Percentiles rank a stretch among this genome's conserved stretches.
phyloP scores from a whole-genome alignment of 2,888 invertebrate genomes.

The Yponomeuta malinellus region DNA sequence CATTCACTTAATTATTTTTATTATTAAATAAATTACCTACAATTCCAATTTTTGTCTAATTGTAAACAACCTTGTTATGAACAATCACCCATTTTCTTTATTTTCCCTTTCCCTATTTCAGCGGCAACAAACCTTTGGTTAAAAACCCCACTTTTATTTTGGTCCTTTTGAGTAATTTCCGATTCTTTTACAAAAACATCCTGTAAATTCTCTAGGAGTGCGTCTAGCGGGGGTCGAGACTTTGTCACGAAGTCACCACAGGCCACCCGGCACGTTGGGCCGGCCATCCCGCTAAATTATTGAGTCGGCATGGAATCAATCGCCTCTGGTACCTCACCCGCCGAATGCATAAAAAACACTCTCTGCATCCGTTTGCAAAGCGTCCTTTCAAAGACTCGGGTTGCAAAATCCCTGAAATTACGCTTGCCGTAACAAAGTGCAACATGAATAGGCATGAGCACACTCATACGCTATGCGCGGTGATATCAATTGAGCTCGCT shows the following conservation, averaged over 20 bases:
- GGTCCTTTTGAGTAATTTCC: too few relatives aligned
- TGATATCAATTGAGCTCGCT: neutral
- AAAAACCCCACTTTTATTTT: too few relatives aligned
- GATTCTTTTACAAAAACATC: too few relatives aligned
- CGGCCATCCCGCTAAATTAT: conserved; percentile 50
- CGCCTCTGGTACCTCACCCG: conserved; percentile 21
- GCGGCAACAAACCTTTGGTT: too few relatives aligned
- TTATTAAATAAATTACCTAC: too few relatives aligned
- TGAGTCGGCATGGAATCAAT: conserved; percentile 48
- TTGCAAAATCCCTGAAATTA: neutral
- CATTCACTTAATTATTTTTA: too few relatives aligned
- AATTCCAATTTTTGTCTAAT: too few relatives aligned
- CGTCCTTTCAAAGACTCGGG: neutral
- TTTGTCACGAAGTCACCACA: neutral
- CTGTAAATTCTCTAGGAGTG: too few relatives aligned
- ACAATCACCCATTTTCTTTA: too few relatives aligned
- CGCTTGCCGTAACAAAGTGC: neutral
- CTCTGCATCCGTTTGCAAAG: neutral
- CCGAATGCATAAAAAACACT: neutral
- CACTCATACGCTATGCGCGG: neutral
- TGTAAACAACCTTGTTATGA: too few relatives aligned
- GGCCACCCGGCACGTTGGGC: conserved; percentile 22
- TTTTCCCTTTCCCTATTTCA: too few relatives aligned
- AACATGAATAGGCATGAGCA: neutral
- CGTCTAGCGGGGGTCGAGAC: too few relatives aligned